Base-by-base conservation (phyloP, 2,888 invertebrate genomes). In the Mythimna albipuncta region DNA sequence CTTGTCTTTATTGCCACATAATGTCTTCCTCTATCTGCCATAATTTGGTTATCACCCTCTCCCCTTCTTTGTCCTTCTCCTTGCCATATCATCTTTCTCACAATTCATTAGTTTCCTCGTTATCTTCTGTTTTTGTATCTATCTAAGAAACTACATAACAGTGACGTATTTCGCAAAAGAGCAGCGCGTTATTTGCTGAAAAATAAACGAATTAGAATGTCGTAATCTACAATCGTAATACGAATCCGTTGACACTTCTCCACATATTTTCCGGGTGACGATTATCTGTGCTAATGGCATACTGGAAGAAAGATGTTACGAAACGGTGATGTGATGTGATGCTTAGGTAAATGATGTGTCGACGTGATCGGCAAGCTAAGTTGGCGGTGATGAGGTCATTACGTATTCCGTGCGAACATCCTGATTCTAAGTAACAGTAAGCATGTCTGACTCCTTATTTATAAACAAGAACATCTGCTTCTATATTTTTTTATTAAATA, bases 221-320 rank as follows among this genome's bases (percentile, higher is more conserved):
- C 57, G 54, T 47, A 71, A 79, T 50, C n/a, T 32, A 55, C 32
- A 41, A 50, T 32, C 32, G 19, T n/a, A 64, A 52, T 70, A 16
- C 57, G 61, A 67, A 44, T 80, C 19, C 59, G 65, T 54, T 67
- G 81, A 69, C 77, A 75, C 52, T 59, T 64, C 35, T 69, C n/a
- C 54, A 78, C 81, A 75, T 75, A 84, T 63, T 73, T 81, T 69
- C 75, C 67, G 63, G 58, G 61, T 63, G 62, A 65, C 65, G 64
- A 47, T 35, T 73, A 84, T 76, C 77, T 81, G 74, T 82, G 85
- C 74, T 82, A 85, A 79, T 75, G 68, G 74, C 64, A 67, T 79
- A 69, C 69, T 85, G 61, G 72, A 85, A 84, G 85, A 88, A 85
- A 86, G 72, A 76, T 72, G 50, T 88, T 84, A 83, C 77, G 82